Conservation (phyloP, 2,797 vertebrate genomes). For the Sebastes miniatus region DNA sequence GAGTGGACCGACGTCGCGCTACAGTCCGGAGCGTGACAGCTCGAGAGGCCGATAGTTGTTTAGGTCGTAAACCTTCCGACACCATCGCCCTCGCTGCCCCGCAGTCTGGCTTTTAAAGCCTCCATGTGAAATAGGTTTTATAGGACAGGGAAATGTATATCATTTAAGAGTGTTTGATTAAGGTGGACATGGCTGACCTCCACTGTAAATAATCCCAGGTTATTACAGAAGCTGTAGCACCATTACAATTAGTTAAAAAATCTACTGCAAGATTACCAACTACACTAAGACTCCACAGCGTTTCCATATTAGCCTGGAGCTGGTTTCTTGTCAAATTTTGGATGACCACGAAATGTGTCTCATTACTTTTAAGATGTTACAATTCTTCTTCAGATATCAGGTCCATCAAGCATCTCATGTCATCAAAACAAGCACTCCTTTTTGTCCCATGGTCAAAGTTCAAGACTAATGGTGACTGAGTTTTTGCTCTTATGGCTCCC, state of each 20-base stretch:
- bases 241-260: not conserved
- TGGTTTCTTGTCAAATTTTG: not conserved
- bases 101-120: constrained; percentile 26
- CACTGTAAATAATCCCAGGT: not conserved
- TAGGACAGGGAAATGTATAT: constrained; percentile 14
- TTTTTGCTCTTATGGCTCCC: not conserved
- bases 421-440: not conserved
- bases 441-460: not conserved
- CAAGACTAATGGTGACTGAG: not conserved
- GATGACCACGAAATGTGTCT: not conserved
- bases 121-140: constrained; percentile 34
- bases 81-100: constrained; percentile 18
- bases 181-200: not conserved
- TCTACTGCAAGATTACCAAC: not conserved
- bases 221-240: not conserved
- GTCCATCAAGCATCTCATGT: not conserved
- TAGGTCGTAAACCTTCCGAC: constrained; percentile 66
- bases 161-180: constrained; percentile 34
- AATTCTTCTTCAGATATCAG: not conserved
- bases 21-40: constrained; percentile 46
- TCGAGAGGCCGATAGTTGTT: constrained; percentile 59
- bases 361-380: not conserved
- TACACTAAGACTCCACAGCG: not conserved
- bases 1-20: constrained; percentile 32
- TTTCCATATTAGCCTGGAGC: not conserved